These are phyloP conservation scores for Lichenostomus cassidix DNA, from an alignment of 2,113 vertebrate species.

Conservation along the genomic window DNA sequence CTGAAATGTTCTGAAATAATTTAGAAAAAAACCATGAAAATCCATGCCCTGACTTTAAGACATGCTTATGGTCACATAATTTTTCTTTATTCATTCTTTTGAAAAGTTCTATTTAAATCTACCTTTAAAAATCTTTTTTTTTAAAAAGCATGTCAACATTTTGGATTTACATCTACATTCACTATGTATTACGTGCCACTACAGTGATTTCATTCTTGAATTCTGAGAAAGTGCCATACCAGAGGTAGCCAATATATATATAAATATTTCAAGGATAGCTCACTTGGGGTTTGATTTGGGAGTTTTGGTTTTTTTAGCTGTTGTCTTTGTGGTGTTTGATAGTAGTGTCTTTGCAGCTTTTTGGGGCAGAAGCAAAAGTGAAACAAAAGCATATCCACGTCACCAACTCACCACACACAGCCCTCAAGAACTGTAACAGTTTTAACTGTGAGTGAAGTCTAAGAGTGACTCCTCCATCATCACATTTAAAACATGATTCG, in stretches of 20 bases:
- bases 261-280: not conserved
- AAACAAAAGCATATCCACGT: not conserved
- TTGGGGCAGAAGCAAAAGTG: not conserved
- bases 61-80: accelerated
- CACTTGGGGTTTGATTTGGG: not conserved
- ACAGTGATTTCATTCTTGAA: not conserved
- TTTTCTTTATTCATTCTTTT: not conserved
- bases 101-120: not conserved
- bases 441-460: not conserved
- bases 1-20: not conserved
- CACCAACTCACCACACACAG: not conserved
- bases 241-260: not conserved
- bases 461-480: accelerated
- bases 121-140: not conserved
- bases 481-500: not conserved
- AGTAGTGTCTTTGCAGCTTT: not conserved
- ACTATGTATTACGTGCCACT: not conserved
- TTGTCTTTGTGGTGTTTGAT: not conserved
- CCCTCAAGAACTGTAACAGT: accelerated
- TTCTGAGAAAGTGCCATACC: not conserved
- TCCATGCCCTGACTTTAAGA: not conserved
- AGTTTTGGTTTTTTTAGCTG: not conserved
- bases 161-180: not conserved
- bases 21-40: not conserved
- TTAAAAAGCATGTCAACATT: not conserved